Percentiles rank a stretch among this genome's conserved stretches.
phyloP scores from a whole-genome alignment of 2,797 vertebrate genomes.

The Sarcophilus harrisii region DNA sequence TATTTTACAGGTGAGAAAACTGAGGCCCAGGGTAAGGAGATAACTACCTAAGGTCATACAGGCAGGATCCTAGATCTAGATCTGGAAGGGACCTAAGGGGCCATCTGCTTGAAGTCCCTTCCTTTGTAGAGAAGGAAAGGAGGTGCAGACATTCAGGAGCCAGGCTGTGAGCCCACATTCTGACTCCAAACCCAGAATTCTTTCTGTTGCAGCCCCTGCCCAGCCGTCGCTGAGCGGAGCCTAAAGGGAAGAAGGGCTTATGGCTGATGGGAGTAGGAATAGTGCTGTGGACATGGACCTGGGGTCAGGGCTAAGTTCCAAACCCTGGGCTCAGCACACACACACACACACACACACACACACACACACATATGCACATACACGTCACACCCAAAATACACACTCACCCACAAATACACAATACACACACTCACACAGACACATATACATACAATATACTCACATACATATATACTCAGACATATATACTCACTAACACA shows the following conservation, averaged over 20 bases:
- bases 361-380: too few species aligned
- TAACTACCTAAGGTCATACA: neutral
- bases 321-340: neutral
- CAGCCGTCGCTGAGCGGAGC: neutral
- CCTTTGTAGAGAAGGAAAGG: neutral
- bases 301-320: too few species aligned
- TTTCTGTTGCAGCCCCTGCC: neutral
- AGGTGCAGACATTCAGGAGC: neutral
- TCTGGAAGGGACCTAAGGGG: neutral
- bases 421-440: too few species aligned
- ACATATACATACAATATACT: neutral
- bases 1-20: neutral
- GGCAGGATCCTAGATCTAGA: neutral
- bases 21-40: neutral
- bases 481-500: too few species aligned
- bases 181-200: neutral
- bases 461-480: too few species aligned
- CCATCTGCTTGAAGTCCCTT: neutral
- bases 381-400: too few species aligned
- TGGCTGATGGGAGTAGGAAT: rapidly evolving
- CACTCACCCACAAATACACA: too few species aligned
- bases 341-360: too few species aligned
- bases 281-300: too few species aligned
- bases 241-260: neutral
- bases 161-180: neutral